Conservation (phyloP, 2,888 invertebrate genomes). For the Micropterix aruncella region DNA sequence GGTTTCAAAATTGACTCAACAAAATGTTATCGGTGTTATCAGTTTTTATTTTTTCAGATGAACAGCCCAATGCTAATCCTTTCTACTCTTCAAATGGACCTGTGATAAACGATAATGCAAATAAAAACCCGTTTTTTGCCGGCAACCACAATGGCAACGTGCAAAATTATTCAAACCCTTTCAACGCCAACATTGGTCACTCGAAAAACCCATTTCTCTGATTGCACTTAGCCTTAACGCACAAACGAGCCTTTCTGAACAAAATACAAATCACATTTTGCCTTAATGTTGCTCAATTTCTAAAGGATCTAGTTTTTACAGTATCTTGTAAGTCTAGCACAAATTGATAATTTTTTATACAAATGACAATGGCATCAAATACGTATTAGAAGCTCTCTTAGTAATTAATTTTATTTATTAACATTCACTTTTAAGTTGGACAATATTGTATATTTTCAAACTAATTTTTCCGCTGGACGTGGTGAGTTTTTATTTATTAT, state of each 20-base stretch:
- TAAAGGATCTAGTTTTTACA: background rate
- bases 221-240: background rate
- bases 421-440: background rate
- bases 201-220: background rate
- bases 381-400: background rate
- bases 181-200: background rate
- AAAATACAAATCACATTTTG: background rate
- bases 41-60: too few species aligned
- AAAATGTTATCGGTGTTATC: too few species aligned
- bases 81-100: background rate
- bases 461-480: conserved; percentile 14
- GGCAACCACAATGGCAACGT: background rate
- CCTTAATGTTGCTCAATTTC: background rate
- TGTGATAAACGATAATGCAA: background rate
- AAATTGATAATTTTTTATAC: background rate
- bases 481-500: conserved; percentile 12
- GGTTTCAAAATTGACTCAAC: too few species aligned
- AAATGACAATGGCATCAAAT: background rate
- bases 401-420: background rate
- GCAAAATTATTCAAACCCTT: background rate
- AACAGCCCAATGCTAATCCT: background rate
- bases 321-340: background rate
- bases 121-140: background rate
- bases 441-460: background rate
- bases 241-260: background rate